These are phyloP conservation scores for Cheilosia pagana DNA, from an alignment of 2,888 invertebrate genomes.

Conservation along the genomic window DNA sequence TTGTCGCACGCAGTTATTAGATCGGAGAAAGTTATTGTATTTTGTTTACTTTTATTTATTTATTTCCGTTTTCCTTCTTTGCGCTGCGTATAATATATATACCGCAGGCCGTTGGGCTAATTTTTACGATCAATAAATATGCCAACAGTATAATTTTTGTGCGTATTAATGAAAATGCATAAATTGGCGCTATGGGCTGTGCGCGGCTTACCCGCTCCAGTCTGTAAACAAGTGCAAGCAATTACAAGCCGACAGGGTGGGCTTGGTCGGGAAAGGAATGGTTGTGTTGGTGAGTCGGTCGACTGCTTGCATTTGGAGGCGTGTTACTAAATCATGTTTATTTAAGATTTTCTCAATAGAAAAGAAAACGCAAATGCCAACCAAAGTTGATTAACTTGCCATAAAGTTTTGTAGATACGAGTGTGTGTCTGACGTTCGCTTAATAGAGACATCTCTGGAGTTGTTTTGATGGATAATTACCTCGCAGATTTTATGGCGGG, in stretches of 20 bases:
- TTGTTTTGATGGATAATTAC: constrained; percentile 20
- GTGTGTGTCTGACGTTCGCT: background rate
- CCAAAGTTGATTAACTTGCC: constrained; percentile 47
- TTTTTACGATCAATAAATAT: constrained; percentile 72
- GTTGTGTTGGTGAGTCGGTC: background rate
- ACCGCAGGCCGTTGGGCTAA: constrained; percentile 55
- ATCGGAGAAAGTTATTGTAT: constrained; percentile 51
- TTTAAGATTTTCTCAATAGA: constrained; percentile 34
- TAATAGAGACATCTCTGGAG: constrained; percentile 15
- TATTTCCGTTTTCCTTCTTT: constrained; percentile 48
- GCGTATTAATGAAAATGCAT: constrained; percentile 68
- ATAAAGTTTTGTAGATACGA: constrained; percentile 11
- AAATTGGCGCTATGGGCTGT: constrained; percentile 58
- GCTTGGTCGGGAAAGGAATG: constrained; percentile 5
- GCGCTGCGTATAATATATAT: background rate
- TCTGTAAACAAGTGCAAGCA: constrained; percentile 46
- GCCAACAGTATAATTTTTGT: constrained; percentile 63
- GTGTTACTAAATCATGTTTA: constrained; percentile 60
- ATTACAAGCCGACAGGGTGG: constrained; percentile 20
- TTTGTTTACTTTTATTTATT: constrained; percentile 54
- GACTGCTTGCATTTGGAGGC: constrained; percentile 30
- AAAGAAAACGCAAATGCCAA: constrained; percentile 29
- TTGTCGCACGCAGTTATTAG: constrained; percentile 54
- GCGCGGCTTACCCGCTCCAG: constrained; percentile 8
- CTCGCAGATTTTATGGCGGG: constrained; percentile 20